Evolutionary conservation across 1,140 invertebrate genomes (phyloP).

Genomic region (Euglossa dilemma): DNA sequence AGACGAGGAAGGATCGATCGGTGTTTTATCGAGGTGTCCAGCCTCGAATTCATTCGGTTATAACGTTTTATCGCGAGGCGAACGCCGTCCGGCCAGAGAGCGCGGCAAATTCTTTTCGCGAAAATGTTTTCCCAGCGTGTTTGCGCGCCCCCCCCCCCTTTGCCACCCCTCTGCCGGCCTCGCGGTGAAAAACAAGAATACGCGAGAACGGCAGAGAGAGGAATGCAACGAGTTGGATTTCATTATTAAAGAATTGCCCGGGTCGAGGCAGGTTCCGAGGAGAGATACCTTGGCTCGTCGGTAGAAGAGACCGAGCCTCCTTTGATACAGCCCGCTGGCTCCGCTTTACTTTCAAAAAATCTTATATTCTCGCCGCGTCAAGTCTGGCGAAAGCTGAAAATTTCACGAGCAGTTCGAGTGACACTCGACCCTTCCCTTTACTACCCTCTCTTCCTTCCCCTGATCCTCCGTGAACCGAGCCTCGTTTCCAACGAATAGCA

Average conservation of each 20-base stretch:
- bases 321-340: not conserved
- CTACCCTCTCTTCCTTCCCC: not conserved
- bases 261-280: not conserved
- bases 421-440: slow-evolving; percentile 13
- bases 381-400: slow-evolving; percentile 8
- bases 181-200: not conserved
- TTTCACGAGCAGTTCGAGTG: slow-evolving; percentile 15
- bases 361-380: not conserved
- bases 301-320: not conserved
- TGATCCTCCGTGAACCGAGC: not conserved
- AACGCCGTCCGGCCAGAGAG: no score
- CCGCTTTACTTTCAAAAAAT: slow-evolving; percentile 13
- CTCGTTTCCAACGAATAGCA: slow-evolving; percentile 2
- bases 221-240: slow-evolving; percentile 19
- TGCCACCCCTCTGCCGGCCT: not conserved
- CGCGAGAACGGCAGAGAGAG: not conserved
- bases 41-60: no score
- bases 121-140: not conserved
- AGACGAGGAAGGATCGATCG: no score
- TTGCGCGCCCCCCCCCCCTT: not conserved
- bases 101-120: no score
- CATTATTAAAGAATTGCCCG: slow-evolving; percentile 29
- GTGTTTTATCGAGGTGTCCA: no score
- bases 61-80: no score
- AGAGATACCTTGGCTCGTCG: slow-evolving; percentile 2